These are phyloP conservation scores for Galeopterus variegatus DNA, from an alignment of 2,113 vertebrate species.

Conservation along the genomic window DNA sequence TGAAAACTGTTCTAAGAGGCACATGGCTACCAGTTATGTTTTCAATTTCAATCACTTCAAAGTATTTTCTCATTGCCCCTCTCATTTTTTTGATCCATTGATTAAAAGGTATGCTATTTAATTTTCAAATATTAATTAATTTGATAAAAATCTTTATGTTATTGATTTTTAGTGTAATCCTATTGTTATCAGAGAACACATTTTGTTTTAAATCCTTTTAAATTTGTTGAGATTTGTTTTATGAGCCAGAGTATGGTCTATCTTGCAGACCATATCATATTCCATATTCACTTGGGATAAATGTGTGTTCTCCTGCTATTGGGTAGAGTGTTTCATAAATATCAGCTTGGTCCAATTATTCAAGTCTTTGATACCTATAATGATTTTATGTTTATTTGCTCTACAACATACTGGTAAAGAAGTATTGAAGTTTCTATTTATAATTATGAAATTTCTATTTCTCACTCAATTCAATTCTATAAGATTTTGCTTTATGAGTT, in stretches of 20 bases:
- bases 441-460: neutral
- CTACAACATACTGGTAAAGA: neutral
- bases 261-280: neutral
- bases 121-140: neutral
- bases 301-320: neutral
- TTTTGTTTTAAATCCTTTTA: neutral
- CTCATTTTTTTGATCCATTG: neutral
- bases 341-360: neutral
- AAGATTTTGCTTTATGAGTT: neutral
- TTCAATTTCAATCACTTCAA: neutral
- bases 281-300: neutral
- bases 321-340: neutral
- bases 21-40: neutral
- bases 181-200: neutral
- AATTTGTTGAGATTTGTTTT: neutral
- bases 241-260: neutral
- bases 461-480: neutral
- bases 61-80: neutral
- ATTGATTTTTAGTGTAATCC: neutral
- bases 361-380: neutral
- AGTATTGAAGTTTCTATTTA: neutral
- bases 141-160: neutral
- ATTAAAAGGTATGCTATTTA: neutral
- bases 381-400: neutral
- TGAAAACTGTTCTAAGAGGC: neutral